Base-by-base conservation (phyloP, 2,888 invertebrate genomes). In the Eucera pruinosa region DNA sequence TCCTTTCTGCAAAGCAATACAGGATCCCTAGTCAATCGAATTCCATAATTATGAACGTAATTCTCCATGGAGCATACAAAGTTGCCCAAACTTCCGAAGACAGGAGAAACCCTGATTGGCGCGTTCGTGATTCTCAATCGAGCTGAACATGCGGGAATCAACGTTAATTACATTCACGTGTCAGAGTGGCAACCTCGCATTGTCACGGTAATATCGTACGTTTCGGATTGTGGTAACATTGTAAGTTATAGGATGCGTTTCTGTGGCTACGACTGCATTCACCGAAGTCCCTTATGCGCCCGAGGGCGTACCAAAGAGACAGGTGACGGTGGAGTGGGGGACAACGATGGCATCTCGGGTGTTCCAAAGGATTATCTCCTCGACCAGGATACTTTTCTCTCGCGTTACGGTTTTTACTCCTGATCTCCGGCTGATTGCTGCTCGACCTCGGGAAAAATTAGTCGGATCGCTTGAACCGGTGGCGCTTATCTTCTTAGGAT, bases 391-490 rank as follows among this genome's bases (percentile, higher is more conserved):
- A 78, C 81, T 71, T 7, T 70, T 83, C 82, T 74, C 69, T 78
- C 78, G 67, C 81, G 64, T 71, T 50, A 64, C 45, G 55, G 52
- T 60, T 27, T 48, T 36, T 25, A 25, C 23, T 54, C 47, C 69
- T 74, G 74, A 80, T 84, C 82, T 78, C 47, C 27, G 60, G 66
- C 75, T 62, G 85, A 83, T 85, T 81, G 74, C 81, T 67, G 74
- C 81, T 67, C 68, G 80, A 75, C 75, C 72, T 79, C 80, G 79
- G n/a, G 80, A 80, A 78, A 90, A 89, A 89, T 90, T 88, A 87
- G 87, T 86, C 80, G 86, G 86, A 86, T 89, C 86, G 86, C 89
- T 90, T 88, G 78, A 78, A 87, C 87, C 84, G 80, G 72, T 72
- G 76, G 79, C 82, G 83, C 80, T 88, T 77, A 87, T 89, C 87